Evolutionary conservation across 2,888 invertebrate species (phyloP).

Genomic region (Thymelicus acteon): DNA sequence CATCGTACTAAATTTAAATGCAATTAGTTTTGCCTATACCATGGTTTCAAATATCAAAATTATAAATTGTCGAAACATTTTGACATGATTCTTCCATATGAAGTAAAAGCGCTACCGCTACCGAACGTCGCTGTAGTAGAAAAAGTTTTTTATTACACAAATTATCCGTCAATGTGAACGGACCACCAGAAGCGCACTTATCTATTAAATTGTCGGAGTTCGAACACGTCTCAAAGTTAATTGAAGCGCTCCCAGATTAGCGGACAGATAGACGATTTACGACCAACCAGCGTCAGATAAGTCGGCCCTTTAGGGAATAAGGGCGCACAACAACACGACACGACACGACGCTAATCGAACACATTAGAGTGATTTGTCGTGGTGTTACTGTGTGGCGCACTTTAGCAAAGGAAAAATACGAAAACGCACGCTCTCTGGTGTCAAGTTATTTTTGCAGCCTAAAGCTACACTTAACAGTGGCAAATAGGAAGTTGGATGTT

Average conservation of each 20-base stretch:
- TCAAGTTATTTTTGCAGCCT: too few relatives aligned
- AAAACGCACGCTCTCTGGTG: too few relatives aligned
- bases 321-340: neutral
- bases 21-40: too few relatives aligned
- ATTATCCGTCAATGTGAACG: constrained; percentile 27
- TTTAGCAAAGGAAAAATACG: too few relatives aligned
- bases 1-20: too few relatives aligned
- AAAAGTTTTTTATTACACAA: constrained; percentile 29
- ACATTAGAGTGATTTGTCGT: constrained; percentile 5
- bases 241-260: constrained; percentile 74
- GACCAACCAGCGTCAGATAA: constrained; percentile 48
- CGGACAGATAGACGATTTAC: constrained; percentile 63
- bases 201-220: constrained; percentile 75
- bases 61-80: too few relatives aligned
- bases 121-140: neutral
- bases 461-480: too few relatives aligned
- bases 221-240: constrained; percentile 77
- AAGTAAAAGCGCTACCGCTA: neutral
- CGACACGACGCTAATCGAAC: neutral
- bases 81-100: neutral
- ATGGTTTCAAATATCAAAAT: too few relatives aligned
- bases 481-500: too few relatives aligned
- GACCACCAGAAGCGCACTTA: constrained; percentile 77
- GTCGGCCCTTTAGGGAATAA: constrained; percentile 19
- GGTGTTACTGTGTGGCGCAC: neutral